These are phyloP conservation scores for Antrozous pallidus DNA, from an alignment of 2,797 vertebrate genomes.

Conservation along the genomic window DNA sequence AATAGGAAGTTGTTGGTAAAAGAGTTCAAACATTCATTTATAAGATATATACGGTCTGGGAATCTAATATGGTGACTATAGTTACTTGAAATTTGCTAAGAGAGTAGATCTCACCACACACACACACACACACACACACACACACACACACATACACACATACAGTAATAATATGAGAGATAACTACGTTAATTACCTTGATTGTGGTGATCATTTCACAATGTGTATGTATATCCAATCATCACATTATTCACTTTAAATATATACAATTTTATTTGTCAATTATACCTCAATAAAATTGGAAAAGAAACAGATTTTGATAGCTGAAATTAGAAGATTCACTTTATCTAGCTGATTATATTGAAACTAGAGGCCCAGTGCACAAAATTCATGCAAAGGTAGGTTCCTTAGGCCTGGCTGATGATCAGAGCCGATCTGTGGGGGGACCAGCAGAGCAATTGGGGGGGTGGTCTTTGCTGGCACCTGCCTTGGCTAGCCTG, in stretches of 20 bases:
- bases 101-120: not conserved
- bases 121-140: not conserved
- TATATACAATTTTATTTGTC: not conserved
- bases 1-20: not conserved
- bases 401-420: too few species aligned
- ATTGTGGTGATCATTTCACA: not conserved
- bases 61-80: not conserved
- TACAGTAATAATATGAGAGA: not conserved
- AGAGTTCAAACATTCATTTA: not conserved
- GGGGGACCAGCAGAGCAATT: too few species aligned
- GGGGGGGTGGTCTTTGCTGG: too few species aligned
- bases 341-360: not conserved
- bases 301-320: not conserved
- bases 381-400: too few species aligned
- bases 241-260: slow-evolving; percentile 2
- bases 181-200: not conserved
- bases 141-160: not conserved
- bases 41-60: not conserved
- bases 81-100: not conserved
- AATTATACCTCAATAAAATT: not conserved
- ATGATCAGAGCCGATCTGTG: too few species aligned
- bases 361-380: not conserved
- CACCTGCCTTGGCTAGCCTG: too few species aligned
- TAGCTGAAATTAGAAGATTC: not conserved
- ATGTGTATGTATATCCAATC: not conserved